A percentile compares a stretch with the other conserved stretches of the same genome.
Evolutionary conservation across 2,888 invertebrate genomes (phyloP).

Genomic region (Cheilosia grossa): DNA sequence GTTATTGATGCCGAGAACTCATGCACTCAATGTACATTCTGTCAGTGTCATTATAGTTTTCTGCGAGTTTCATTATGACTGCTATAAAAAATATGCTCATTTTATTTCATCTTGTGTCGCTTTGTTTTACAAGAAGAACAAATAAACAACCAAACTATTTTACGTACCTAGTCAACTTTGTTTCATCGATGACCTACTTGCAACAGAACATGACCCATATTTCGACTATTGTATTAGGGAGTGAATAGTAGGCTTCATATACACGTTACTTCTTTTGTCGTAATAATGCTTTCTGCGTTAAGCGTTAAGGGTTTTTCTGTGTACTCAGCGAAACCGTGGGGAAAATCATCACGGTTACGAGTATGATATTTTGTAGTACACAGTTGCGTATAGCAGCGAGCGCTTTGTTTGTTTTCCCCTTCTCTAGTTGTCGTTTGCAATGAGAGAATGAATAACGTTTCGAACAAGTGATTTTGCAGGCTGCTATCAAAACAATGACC

Average conservation of each 20-base stretch:
- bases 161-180: slow-evolving; percentile 39
- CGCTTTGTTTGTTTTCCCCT: not conserved
- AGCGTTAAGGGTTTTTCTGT: not conserved
- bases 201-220: slow-evolving; percentile 57
- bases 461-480: not conserved
- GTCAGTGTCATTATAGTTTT: not conserved
- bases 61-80: slow-evolving; percentile 2
- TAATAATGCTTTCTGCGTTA: slow-evolving; percentile 12
- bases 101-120: not conserved
- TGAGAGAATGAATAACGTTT: not conserved
- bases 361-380: too few species aligned
- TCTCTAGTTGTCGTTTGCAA: not conserved
- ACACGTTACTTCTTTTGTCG: slow-evolving; percentile 13
- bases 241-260: slow-evolving; percentile 6
- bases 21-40: not conserved
- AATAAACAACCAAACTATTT: not conserved
- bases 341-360: not conserved
- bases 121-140: not conserved
- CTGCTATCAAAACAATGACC: not conserved
- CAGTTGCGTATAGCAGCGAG: not conserved
- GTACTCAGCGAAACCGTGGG: not conserved
- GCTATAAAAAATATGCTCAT: not conserved
- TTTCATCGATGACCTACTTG: slow-evolving; percentile 67
- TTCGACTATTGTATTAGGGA: slow-evolving; percentile 33
- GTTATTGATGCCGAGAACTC: too few species aligned